Conservation (phyloP, 2,797 vertebrate species). For the Mus spretus region DNA sequence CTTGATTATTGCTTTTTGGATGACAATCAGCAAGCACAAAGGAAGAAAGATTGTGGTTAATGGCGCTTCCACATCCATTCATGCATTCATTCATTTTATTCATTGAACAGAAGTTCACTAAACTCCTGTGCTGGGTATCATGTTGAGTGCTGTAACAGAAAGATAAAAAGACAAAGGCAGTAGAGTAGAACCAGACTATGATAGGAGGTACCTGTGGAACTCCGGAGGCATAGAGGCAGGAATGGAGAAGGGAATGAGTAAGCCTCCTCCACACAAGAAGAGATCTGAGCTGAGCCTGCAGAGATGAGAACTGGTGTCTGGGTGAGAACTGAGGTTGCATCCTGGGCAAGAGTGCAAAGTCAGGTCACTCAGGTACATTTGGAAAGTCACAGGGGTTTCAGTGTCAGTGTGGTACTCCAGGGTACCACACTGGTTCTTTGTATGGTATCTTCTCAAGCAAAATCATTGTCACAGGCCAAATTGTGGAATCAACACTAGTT, state of each 20-base stretch:
- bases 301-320: accelerated
- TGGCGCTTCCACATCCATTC: neutral
- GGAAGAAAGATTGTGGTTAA: neutral
- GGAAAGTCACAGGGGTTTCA: neutral
- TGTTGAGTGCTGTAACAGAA: neutral
- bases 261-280: neutral
- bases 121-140: neutral
- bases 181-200: accelerated
- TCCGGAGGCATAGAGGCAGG: neutral
- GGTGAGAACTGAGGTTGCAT: neutral
- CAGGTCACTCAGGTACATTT: accelerated
- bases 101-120: neutral
- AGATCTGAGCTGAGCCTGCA: neutral
- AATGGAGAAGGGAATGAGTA: neutral
- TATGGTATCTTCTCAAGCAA: neutral
- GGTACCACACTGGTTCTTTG: neutral
- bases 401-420: accelerated
- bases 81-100: slow-evolving; percentile 24
- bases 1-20: slow-evolving; percentile 19
- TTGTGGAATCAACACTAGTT: accelerated
- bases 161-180: neutral
- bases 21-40: neutral
- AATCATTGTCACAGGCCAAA: neutral
- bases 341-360: neutral
- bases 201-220: neutral